These are phyloP conservation scores for Sarcophaga peregrina DNA, from an alignment of 1,140 invertebrate species.

Conservation along the genomic window DNA sequence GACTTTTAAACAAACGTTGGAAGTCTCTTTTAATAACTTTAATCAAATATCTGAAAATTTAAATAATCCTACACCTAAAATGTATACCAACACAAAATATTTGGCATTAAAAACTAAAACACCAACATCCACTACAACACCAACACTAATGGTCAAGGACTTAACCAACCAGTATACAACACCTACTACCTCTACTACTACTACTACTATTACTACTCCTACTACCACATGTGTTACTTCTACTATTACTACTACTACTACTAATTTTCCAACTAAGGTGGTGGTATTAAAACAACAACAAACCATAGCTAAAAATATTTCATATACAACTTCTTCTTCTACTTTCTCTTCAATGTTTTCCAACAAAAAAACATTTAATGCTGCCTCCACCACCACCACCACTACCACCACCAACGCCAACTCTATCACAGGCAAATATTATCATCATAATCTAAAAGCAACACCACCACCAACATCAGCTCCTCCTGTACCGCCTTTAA, in stretches of 20 bases:
- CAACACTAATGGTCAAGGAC: slow-evolving; percentile 12
- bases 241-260: not conserved
- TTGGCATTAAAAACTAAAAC: too few relatives aligned
- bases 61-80: not conserved
- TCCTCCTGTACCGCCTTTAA: not conserved
- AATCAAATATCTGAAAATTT: not conserved
- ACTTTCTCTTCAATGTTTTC: not conserved
- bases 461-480: not conserved
- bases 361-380: too few relatives aligned
- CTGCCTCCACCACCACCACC: too few relatives aligned
- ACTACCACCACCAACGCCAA: slow-evolving; percentile 16
- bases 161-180: not conserved
- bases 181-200: not conserved
- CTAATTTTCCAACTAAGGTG: not conserved
- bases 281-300: not conserved
- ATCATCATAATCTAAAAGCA: not conserved
- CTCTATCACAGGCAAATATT: not conserved
- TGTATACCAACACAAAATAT: not conserved
- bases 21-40: not conserved
- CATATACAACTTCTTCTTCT: slow-evolving; percentile 25
- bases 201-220: slow-evolving; percentile 3
- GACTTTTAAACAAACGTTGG: not conserved
- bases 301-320: not conserved
- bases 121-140: not conserved
- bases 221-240: not conserved